Conservation (phyloP, 2,888 invertebrate species). For the Ophraella communa region DNA sequence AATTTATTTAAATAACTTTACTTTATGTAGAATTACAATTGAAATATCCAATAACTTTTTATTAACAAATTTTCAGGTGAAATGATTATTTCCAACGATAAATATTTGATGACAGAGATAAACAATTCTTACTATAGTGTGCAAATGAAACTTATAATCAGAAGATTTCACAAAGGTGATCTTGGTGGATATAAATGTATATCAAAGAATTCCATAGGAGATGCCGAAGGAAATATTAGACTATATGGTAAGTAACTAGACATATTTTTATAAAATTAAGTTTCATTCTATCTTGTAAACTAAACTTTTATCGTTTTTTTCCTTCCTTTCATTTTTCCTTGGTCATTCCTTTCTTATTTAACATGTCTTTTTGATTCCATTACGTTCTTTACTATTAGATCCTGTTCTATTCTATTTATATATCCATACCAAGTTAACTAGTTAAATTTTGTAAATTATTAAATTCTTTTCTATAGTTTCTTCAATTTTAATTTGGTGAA, state of each 20-base stretch:
- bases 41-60: background rate
- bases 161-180: constrained; percentile 76
- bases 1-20: background rate
- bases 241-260: constrained; percentile 75
- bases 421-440: too few relatives aligned
- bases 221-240: constrained; percentile 87
- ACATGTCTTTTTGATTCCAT: too few relatives aligned
- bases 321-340: too few relatives aligned
- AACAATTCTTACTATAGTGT: constrained; percentile 83
- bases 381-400: too few relatives aligned
- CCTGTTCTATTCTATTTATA: too few relatives aligned
- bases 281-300: too few relatives aligned
- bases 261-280: background rate
- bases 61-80: constrained; percentile 69
- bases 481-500: too few relatives aligned
- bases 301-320: too few relatives aligned
- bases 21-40: background rate
- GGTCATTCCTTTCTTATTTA: too few relatives aligned
- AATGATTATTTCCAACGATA: constrained; percentile 89
- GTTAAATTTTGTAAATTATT: too few relatives aligned
- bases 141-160: constrained; percentile 81
- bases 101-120: constrained; percentile 83
- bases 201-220: constrained; percentile 91
- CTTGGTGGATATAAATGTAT: constrained; percentile 90
- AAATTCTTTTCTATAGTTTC: too few relatives aligned